Percentiles rank a stretch among this genome's conserved stretches.
Evolutionary conservation across 2,797 vertebrate species (phyloP).

Genomic region (Myotis myotis): DNA sequence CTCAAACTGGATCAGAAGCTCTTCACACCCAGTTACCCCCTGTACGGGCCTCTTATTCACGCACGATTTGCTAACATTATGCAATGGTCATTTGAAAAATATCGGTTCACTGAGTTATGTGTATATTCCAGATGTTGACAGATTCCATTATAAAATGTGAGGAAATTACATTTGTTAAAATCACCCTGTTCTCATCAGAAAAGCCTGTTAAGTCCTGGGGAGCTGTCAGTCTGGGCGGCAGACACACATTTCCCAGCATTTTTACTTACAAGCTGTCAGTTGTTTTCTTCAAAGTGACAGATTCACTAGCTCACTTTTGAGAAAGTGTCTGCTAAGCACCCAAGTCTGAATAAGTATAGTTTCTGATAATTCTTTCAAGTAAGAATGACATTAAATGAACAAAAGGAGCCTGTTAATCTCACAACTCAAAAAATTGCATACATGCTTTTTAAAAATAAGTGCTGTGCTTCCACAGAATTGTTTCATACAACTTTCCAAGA

Average conservation of each 20-base stretch:
- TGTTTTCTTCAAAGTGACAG: constrained; percentile 33
- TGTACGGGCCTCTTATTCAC: not conserved
- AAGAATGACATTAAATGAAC: not conserved
- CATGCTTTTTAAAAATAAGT: not conserved
- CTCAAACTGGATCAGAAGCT: not conserved
- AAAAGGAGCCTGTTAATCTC: not conserved
- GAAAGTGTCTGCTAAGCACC: not conserved
- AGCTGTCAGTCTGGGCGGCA: not conserved
- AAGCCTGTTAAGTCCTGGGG: not conserved
- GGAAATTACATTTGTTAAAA: not conserved
- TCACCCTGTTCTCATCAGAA: not conserved
- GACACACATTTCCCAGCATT: not conserved
- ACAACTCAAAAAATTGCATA: not conserved
- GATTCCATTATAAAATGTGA: not conserved
- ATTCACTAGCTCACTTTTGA: not conserved
- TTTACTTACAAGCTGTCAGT: not conserved
- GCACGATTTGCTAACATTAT: not conserved
- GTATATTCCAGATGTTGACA: not conserved
- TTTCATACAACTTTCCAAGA: not conserved
- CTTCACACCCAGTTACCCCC: not conserved
- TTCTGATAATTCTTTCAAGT: constrained; percentile 18
- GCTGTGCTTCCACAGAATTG: not conserved
- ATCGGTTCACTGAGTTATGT: not conserved
- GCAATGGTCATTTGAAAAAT: not conserved
- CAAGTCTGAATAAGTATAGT: not conserved